Evolutionary conservation across 2,888 invertebrate species (phyloP).

Genomic region (Elmis aenea): DNA sequence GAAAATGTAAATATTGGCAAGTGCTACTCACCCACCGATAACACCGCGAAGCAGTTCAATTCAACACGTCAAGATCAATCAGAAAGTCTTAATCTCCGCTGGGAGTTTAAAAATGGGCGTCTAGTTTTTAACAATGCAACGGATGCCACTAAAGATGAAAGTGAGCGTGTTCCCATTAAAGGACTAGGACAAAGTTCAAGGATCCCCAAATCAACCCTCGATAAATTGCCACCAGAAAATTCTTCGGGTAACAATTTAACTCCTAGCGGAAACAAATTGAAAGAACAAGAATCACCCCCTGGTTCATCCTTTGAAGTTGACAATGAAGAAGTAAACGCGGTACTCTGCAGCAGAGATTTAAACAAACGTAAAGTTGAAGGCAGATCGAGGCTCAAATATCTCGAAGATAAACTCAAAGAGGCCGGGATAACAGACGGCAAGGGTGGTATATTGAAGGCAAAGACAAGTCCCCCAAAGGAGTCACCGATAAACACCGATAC

Average conservation of each 20-base stretch:
- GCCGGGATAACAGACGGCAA: conserved; percentile 35
- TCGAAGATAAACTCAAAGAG: conserved; percentile 45
- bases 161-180: conserved; percentile 5
- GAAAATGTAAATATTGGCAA: neutral
- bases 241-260: too few species aligned
- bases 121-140: conserved; percentile 29
- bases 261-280: too few species aligned
- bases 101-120: conserved; percentile 35
- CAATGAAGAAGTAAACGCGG: conserved; percentile 9
- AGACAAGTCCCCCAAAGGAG: conserved; percentile 9
- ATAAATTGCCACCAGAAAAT: too few species aligned
- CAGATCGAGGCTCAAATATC: conserved; percentile 48
- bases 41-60: too few species aligned
- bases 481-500: conserved; percentile 1
- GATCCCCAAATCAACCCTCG: too few species aligned
- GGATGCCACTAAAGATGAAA: conserved; percentile 12
- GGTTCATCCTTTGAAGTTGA: too few species aligned
- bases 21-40: too few species aligned
- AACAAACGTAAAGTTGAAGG: conserved; percentile 43
- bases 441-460: conserved; percentile 1
- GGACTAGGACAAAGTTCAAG: conserved; percentile 7
- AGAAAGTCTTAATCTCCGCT: conserved; percentile 16
- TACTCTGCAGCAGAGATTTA: conserved; percentile 36
- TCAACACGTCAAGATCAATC: too few species aligned
- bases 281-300: too few species aligned